Percentiles rank a stretch among this genome's conserved stretches.
These are phyloP conservation scores for Etheostoma nigrum DNA, from an alignment of 2,797 vertebrate species.

Conservation along the genomic window DNA sequence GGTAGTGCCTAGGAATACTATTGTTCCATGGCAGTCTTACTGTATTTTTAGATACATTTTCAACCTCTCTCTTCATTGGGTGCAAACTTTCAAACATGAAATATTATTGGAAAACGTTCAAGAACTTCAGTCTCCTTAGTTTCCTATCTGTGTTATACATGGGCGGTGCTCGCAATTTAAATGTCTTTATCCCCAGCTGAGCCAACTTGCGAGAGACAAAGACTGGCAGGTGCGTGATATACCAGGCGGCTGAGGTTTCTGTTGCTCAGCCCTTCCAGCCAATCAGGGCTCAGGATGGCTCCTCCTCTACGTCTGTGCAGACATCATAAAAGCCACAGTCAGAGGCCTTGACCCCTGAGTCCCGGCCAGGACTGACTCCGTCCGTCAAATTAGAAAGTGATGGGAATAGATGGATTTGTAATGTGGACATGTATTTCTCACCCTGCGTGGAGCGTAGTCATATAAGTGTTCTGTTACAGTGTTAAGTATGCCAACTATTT, in stretches of 20 bases:
- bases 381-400: slow-evolving; percentile 64
- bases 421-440: slow-evolving; percentile 50
- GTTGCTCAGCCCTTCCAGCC: slow-evolving; percentile 50
- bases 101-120: not conserved
- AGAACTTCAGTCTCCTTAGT: not conserved
- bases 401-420: slow-evolving; percentile 45
- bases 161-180: slow-evolving; percentile 48
- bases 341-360: slow-evolving; percentile 52
- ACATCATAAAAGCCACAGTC: slow-evolving; percentile 40
- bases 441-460: slow-evolving; percentile 37
- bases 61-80: not conserved
- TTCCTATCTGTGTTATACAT: slow-evolving; percentile 23
- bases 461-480: slow-evolving; percentile 55
- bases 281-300: slow-evolving; percentile 42
- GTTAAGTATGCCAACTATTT: slow-evolving; percentile 65
- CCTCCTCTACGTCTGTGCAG: slow-evolving; percentile 21
- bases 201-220: slow-evolving; percentile 73
- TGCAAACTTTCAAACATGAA: not conserved
- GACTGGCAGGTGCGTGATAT: slow-evolving; percentile 78
- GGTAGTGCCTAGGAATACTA: not conserved
- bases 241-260: slow-evolving; percentile 39
- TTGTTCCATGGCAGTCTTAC: not conserved
- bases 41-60: not conserved
- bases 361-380: slow-evolving; percentile 31
- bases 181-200: slow-evolving; percentile 56